Evolutionary conservation across 1,140 invertebrate genomes (phyloP), one percentile per base, ranked within the genome.

Genomic region (Pogonus chalceus): DNA sequence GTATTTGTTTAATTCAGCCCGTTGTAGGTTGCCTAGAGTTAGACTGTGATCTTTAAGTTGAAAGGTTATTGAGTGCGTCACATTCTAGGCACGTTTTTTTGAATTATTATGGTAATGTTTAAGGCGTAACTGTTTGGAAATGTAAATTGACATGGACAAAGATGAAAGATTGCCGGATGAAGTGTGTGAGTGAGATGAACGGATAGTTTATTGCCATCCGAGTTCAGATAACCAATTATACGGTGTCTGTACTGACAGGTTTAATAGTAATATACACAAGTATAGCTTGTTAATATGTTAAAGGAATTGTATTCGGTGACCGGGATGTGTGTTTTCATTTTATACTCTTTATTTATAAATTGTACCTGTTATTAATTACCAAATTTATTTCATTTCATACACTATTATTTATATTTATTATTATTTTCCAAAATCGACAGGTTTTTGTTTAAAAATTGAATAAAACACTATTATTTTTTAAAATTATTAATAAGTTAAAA

Each of bases 91-190:
- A 53, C 14, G 26, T 43, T 66, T 63, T 63, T 65, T 65, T 65
- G 63, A 67, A 67, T 67, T 67, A 67, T 67, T 67, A 65, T 65
- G 65, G 62, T 67, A 67, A 65, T 67, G 64, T 60, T 56, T 61
- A 64, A 67, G 65, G 65, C 65, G 63, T 64, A 64, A 65, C 63
- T 65, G 64, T 67, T 67, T 65, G 64, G 55, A 65, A 64, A 65
- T 67, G 62, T 65, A 67, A 67, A 67, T 67, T 67, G 65, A 67
- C 61, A 65, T 58, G 35, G 52, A 62, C 35, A 47, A 52, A 60
- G 52, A 57, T 35, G 23, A 55, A 51, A 50, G 20, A 50, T 53
- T n/a, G 20, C 12, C 46, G 35, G 23, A 10, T 35, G 49, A 23
- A 20, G 53, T 23, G n/a, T n/a, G 24, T 23, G 54, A 65, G 21